Percentiles rank a stretch among this genome's conserved stretches.
Conservation (phyloP, 2,113 vertebrate genomes). For the zebrafish (Danio rerio) region GRCz12tu NC_133196.1:13835501-13836000, state of each 20-base stretch:
- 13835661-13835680: conserved; percentile 47
- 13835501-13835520: neutral
- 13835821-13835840: neutral
- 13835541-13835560: neutral
- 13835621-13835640: conserved; percentile 60
- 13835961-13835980: no score
- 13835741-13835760: conserved; percentile 65
- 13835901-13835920: no score
- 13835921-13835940: no score
- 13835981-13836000: no score
- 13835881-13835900: conserved; percentile 1
- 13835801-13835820: conserved; percentile 26
- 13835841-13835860: conserved; percentile 25
- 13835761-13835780: conserved; percentile 56
- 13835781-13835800: conserved; percentile 47
- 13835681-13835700: conserved; percentile 61
- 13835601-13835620: conserved; percentile 47
- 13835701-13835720: conserved; percentile 52
- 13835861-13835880: conserved; percentile 19
- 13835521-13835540: neutral
- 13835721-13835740: conserved; percentile 68
- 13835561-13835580: conserved; percentile 43
- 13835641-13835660: conserved; percentile 57
- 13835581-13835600: conserved; percentile 35
- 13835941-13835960: no score